Evolutionary conservation across 2,797 vertebrate species (phyloP).

Genomic region (Acanthopagrus latus): DNA sequence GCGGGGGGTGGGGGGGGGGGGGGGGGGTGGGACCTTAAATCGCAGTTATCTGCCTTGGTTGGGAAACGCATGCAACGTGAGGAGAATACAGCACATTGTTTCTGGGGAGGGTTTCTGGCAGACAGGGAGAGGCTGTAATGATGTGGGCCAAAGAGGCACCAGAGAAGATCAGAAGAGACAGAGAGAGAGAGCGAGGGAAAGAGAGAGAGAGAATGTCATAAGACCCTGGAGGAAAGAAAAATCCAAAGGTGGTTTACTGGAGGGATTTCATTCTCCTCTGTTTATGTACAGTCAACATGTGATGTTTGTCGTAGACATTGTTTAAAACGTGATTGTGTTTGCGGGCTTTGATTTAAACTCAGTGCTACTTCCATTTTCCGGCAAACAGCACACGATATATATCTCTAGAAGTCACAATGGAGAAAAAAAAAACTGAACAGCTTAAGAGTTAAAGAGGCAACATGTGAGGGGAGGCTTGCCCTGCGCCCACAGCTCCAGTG

Average conservation of each 20-base stretch:
- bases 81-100: constrained; percentile 51
- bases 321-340: constrained; percentile 11
- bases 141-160: constrained; percentile 48
- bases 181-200: too few species aligned
- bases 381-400: neutral
- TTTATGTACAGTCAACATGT: neutral
- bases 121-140: constrained; percentile 42
- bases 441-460: too few species aligned
- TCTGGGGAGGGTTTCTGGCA: constrained; percentile 45
- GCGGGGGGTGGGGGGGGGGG: too few species aligned
- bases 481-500: too few species aligned
- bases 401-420: neutral
- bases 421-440: neutral
- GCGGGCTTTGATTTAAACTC: constrained; percentile 8
- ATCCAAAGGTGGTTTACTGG: neutral
- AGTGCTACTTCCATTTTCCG: constrained; percentile 6
- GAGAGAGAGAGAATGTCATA: constrained; percentile 11
- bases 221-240: constrained; percentile 23
- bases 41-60: constrained; percentile 38
- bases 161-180: constrained; percentile 48
- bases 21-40: constrained; percentile 58
- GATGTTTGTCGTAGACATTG: neutral
- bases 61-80: constrained; percentile 35
- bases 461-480: too few species aligned
- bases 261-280: constrained; percentile 8